phyloP scores from a whole-genome alignment of 1,140 invertebrate genomes.

The Neocloeon triangulifer region DNA sequence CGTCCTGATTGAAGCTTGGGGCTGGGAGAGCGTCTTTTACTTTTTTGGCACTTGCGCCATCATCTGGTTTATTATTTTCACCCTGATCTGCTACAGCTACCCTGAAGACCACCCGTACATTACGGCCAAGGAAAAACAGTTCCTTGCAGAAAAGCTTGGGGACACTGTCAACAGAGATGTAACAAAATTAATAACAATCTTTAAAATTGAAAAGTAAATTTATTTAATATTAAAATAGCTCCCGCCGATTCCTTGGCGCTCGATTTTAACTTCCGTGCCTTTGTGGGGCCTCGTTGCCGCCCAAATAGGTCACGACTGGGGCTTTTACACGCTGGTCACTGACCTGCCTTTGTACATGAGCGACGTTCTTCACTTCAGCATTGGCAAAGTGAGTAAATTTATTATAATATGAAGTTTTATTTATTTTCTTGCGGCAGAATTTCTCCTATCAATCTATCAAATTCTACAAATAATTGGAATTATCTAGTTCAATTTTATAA shows the following conservation, averaged over 20 bases:
- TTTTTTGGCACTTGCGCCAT: slow-evolving; percentile 15
- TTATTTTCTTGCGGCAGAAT: too few species aligned
- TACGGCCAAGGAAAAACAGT: slow-evolving; percentile 48
- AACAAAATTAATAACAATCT: slow-evolving; percentile 1
- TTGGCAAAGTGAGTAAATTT: slow-evolving; percentile 47
- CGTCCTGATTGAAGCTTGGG: slow-evolving; percentile 9
- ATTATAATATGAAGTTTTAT: neutral
- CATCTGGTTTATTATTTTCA: slow-evolving; percentile 49
- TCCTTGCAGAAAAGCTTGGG: slow-evolving; percentile 25
- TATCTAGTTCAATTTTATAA: too few species aligned
- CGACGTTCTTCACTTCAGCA: slow-evolving; percentile 68
- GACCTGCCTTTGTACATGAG: slow-evolving; percentile 78
- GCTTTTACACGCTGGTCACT: slow-evolving; percentile 64
- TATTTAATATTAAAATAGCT: slow-evolving; percentile 13
- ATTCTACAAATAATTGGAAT: too few species aligned
- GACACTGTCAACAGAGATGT: neutral
- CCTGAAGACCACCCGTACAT: slow-evolving; percentile 68
- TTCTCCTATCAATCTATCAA: too few species aligned
- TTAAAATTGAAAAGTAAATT: neutral
- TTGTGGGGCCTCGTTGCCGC: slow-evolving; percentile 45
- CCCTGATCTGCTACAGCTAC: slow-evolving; percentile 45
- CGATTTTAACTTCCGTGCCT: slow-evolving; percentile 47
- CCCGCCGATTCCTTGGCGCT: slow-evolving; percentile 41
- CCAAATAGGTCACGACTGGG: slow-evolving; percentile 68
- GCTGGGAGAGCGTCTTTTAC: slow-evolving; percentile 16